Conservation (phyloP, 2,797 vertebrate species). For the Smutsia gigantea region DNA sequence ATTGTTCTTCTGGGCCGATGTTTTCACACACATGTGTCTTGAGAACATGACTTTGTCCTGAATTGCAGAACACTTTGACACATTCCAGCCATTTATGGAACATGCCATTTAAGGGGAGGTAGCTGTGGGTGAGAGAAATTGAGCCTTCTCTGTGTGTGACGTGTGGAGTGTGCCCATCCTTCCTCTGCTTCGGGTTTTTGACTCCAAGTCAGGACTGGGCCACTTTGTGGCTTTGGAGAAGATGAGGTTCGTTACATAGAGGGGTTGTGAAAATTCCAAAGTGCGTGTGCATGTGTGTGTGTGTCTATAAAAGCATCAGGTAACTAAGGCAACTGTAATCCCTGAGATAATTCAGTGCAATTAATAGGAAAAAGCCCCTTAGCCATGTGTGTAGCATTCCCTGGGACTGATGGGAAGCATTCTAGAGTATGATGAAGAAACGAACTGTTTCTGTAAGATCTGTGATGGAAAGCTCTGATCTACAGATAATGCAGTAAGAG, state of each 20-base stretch:
- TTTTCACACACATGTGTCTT: not conserved
- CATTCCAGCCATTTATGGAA: no score
- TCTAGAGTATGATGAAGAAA: not conserved
- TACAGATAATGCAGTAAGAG: not conserved
- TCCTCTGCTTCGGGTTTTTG: not conserved
- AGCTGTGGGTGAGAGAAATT: no score
- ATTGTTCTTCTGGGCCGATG: not conserved
- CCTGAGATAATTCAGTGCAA: not conserved
- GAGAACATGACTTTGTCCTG: not conserved
- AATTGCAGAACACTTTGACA: no score
- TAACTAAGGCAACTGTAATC: not conserved
- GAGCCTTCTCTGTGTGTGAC: not conserved
- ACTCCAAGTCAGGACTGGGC: no score
- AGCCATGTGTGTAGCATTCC: no score
- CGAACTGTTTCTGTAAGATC: not conserved
- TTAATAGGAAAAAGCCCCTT: not conserved
- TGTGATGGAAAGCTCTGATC: not conserved
- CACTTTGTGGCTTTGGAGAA: not conserved
- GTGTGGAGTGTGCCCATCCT: accelerated
- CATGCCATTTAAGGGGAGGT: accelerated
- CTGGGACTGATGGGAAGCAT: not conserved
- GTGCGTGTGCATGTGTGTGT: not conserved
- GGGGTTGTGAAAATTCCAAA: not conserved
- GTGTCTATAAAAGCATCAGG: not conserved
- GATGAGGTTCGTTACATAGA: no score